phyloP scores from a whole-genome alignment of 2,113 vertebrate species.

The Pyxicephalus adspersus region DNA sequence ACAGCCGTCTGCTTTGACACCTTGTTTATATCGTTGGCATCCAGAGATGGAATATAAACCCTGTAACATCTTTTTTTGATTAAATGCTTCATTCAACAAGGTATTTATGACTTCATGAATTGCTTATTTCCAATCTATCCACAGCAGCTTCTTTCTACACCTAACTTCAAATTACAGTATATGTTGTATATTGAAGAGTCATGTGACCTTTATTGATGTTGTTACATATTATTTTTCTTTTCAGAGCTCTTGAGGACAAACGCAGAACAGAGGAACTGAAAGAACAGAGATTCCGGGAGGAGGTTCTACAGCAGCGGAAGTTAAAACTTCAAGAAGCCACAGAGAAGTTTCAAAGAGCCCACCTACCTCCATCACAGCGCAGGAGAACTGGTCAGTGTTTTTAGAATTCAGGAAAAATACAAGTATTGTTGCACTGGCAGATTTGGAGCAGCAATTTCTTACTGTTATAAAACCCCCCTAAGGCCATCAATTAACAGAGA shows the following conservation, averaged over 20 bases:
- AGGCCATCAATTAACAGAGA: no score
- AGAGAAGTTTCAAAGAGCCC: constrained; percentile 83
- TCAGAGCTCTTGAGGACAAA: constrained; percentile 85
- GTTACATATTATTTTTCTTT: constrained; percentile 31
- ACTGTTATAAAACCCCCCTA: no score
- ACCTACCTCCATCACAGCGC: constrained; percentile 76
- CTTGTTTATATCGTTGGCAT: neutral
- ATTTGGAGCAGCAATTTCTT: neutral
- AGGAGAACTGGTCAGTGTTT: constrained; percentile 72
- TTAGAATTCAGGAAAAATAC: neutral
- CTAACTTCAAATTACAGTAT: no score
- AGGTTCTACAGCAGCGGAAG: constrained; percentile 83
- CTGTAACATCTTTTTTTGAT: neutral
- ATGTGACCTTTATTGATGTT: neutral
- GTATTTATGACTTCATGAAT: neutral
- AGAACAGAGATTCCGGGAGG: constrained; percentile 80
- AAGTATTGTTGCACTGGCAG: neutral
- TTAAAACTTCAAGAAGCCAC: constrained; percentile 85
- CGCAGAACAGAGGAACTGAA: constrained; percentile 77
- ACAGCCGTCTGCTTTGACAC: neutral
- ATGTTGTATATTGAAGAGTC: neutral
- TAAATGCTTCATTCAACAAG: constrained; percentile 12
- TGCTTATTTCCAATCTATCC: neutral
- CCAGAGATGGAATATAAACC: neutral
- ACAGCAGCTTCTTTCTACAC: neutral